Evolutionary conservation across 2,113 vertebrate species (phyloP).

Genomic region (Micromys minutus): DNA sequence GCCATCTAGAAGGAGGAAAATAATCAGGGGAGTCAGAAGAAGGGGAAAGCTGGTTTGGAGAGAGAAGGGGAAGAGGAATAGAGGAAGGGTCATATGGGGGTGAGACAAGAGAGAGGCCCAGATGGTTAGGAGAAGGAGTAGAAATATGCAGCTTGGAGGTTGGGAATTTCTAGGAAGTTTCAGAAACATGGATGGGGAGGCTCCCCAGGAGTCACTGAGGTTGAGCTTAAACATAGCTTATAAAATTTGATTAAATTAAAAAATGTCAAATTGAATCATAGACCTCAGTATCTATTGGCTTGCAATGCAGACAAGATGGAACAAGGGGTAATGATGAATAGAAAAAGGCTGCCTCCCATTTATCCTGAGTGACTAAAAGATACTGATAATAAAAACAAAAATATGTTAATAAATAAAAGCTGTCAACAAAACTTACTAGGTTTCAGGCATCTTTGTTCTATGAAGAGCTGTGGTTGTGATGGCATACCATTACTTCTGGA

Average conservation of each 20-base stretch:
- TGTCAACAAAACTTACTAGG: background rate
- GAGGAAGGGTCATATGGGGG: too few relatives aligned
- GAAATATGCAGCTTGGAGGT: too few relatives aligned
- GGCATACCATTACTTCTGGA: background rate
- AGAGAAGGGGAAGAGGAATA: too few relatives aligned
- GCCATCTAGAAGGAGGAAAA: too few relatives aligned
- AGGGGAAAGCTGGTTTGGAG: too few relatives aligned
- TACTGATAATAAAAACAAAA: background rate
- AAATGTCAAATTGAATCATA: background rate
- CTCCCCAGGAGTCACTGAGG: too few relatives aligned
- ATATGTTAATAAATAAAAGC: background rate
- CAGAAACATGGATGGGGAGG: too few relatives aligned
- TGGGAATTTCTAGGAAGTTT: too few relatives aligned
- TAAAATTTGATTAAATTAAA: background rate
- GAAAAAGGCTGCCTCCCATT: background rate
- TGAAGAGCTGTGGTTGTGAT: background rate
- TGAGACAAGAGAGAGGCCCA: too few relatives aligned
- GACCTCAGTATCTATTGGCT: background rate
- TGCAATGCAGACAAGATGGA: background rate
- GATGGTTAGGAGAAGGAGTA: too few relatives aligned
- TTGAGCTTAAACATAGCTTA: background rate
- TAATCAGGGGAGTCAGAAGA: too few relatives aligned
- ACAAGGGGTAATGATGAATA: background rate
- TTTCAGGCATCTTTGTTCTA: background rate
- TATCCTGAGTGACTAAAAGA: background rate